Conservation (phyloP, 2,888 invertebrate species). For the Lymantria dispar region DNA sequence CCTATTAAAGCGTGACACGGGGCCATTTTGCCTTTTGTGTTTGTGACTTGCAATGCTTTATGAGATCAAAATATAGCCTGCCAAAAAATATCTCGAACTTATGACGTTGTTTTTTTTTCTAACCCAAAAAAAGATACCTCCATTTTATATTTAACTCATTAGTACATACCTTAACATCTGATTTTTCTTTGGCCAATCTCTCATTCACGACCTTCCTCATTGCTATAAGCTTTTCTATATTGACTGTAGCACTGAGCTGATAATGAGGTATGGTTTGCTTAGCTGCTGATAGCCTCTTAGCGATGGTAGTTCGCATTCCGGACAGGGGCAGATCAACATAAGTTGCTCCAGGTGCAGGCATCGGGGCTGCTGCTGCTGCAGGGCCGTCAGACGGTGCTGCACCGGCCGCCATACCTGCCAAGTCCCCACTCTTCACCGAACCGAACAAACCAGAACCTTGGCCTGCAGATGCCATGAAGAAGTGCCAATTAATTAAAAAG, state of each 20-base stretch:
- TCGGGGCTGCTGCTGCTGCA: slow-evolving; percentile 37
- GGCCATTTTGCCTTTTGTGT: too few species aligned
- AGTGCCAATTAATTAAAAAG: neutral
- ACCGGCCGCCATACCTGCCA: slow-evolving; percentile 72
- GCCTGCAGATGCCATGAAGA: slow-evolving; percentile 60
- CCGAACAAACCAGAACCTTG: slow-evolving; percentile 91
- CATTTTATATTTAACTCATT: slow-evolving; percentile 1
- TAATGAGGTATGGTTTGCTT: slow-evolving; percentile 98
- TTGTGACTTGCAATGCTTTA: too few species aligned
- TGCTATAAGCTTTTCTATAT: slow-evolving; percentile 90
- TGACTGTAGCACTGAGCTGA: slow-evolving; percentile 93
- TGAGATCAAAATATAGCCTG: too few species aligned
- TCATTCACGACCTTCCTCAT: slow-evolving; percentile 91
- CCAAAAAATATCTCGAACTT: too few species aligned
- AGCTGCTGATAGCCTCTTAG: slow-evolving; percentile 92
- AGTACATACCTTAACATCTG: slow-evolving; percentile 81
- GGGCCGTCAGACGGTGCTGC: slow-evolving; percentile 32
- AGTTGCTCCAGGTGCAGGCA: slow-evolving; percentile 72
- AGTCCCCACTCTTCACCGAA: slow-evolving; percentile 91
- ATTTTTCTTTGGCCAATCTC: slow-evolving; percentile 87
- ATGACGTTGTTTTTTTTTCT: too few species aligned
- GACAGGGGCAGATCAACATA: slow-evolving; percentile 92
- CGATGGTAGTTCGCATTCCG: slow-evolving; percentile 93
- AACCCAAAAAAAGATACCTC: neutral
- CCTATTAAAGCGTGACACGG: too few species aligned